Base-by-base conservation (phyloP, 2,797 vertebrate species). In the Moxostoma hubbsi region DNA sequence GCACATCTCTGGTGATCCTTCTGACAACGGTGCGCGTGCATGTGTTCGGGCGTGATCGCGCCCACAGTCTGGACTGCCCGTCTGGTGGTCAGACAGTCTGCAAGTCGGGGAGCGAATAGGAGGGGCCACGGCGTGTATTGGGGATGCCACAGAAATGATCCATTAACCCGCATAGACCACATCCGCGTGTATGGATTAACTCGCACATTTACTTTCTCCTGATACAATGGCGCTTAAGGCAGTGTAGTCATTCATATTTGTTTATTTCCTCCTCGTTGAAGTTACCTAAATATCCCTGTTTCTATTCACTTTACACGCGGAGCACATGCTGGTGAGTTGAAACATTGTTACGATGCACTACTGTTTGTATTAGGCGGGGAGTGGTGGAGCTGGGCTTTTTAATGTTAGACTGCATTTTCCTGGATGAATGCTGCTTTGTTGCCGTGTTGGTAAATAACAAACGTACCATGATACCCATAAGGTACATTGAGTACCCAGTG, bases 71-170 rank as follows among this genome's bases (percentile, higher is more conserved):
- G 81, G 81, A 58, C 69, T 7, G 55, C 67, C 24, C 46, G 82
- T 79, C 80, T 83, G 82, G 80, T 71, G 82, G 80, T 71, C 77
- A 72, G 76, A 82, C 81, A 77, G 83, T 81, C 77, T 82, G 80
- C 46, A 51, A 77, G 69, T 80, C 74, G 61, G 71, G 64, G 71
- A 71, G 79, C 70, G 45, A 64, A 83, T 43, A 83, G 77, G 83
- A 82, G 85, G 81, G 79, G 83, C 79, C 18, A 62, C 59, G 79
- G 83, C 79, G 43, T 57, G 67, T 9, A 50, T 62, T 53, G 77
- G 80, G 74, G 73, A 81, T 64, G 77, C 80, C 83, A 78, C 82
- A 77, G 82, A 78, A 86, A 81, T 82, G 84, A 86, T 73, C 64
- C 82, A 72, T 70, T 68, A 79, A 75, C 73, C 82, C 80, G 77